phyloP scores from a whole-genome alignment of 2,888 invertebrate genomes.

The Coremacera marginata region DNA sequence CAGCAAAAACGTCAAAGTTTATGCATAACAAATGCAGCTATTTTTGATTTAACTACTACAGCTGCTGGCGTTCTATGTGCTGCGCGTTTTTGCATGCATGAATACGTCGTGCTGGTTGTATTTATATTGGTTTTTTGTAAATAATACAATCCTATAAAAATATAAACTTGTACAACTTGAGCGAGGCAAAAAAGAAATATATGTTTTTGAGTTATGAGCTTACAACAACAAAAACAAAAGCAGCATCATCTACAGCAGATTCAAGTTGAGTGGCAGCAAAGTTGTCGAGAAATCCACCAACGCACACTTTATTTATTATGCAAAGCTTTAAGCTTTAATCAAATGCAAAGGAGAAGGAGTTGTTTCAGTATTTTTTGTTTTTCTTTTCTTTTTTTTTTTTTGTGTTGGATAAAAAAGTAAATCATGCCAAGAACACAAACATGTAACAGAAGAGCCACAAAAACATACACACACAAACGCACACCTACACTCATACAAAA shows the following conservation, averaged over 20 bases:
- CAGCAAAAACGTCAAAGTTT: too few species aligned
- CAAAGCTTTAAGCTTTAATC: background rate
- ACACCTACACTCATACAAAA: background rate
- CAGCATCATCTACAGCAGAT: background rate
- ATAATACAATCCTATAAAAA: slow-evolving; percentile 11
- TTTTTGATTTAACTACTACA: too few species aligned
- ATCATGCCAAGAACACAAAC: background rate
- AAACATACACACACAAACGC: background rate
- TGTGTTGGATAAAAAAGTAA: too few species aligned
- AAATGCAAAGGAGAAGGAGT: background rate
- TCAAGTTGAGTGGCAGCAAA: background rate
- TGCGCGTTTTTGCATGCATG: too few species aligned
- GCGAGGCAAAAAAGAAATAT: background rate
- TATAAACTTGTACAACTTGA: slow-evolving; percentile 17
- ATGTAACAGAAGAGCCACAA: background rate
- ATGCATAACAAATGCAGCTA: too few species aligned
- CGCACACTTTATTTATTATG: slow-evolving; percentile 8
- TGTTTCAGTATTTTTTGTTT: background rate
- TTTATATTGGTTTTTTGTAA: slow-evolving; percentile 15
- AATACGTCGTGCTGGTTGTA: background rate
- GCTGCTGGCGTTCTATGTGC: too few species aligned
- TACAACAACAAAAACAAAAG: slow-evolving; percentile 13
- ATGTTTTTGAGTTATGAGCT: slow-evolving; percentile 13
- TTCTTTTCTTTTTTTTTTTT: background rate
- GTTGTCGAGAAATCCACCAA: background rate